Conservation (phyloP, 1,140 invertebrate species). For the Micrasema longulum region DNA sequence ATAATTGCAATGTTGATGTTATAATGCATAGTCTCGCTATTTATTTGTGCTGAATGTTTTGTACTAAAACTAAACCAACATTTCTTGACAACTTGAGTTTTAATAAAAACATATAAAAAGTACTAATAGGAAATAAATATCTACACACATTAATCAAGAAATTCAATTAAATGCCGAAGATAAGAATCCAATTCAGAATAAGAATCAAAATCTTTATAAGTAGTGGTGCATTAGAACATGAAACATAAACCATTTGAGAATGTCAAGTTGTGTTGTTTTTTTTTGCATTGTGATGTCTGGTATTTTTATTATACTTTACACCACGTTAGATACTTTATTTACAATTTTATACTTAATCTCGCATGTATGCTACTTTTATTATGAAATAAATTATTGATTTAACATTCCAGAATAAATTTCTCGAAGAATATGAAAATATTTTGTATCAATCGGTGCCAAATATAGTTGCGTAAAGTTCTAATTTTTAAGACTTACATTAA, state of each 20-base stretch:
- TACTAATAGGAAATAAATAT: too few relatives aligned
- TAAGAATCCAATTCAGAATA: too few relatives aligned
- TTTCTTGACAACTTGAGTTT: background rate
- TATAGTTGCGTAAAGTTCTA: slow-evolving; percentile 28
- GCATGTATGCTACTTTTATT: too few relatives aligned
- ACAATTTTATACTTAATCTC: background rate
- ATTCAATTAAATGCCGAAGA: too few relatives aligned
- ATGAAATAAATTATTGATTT: slow-evolving; percentile 2
- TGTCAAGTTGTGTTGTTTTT: slow-evolving; percentile 1
- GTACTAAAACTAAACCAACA: slow-evolving; percentile 21
- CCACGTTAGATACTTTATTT: slow-evolving; percentile 2
- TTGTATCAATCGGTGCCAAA: slow-evolving; percentile 47
- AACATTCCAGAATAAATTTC: slow-evolving; percentile 14
- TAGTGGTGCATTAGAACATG: too few relatives aligned
- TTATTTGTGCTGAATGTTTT: slow-evolving; percentile 27
- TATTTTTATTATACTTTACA: slow-evolving; percentile 14
- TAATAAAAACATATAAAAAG: too few relatives aligned
- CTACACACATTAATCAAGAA: too few relatives aligned
- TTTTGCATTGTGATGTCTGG: slow-evolving; percentile 11
- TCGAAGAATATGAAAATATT: slow-evolving; percentile 19
- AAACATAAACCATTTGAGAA: background rate
- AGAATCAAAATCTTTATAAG: too few relatives aligned
- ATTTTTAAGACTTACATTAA: slow-evolving; percentile 2
- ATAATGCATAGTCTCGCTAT: slow-evolving; percentile 53
- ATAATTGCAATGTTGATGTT: slow-evolving; percentile 73